Conservation (phyloP, 2,888 invertebrate genomes). For the Synergus laeviventris region DNA sequence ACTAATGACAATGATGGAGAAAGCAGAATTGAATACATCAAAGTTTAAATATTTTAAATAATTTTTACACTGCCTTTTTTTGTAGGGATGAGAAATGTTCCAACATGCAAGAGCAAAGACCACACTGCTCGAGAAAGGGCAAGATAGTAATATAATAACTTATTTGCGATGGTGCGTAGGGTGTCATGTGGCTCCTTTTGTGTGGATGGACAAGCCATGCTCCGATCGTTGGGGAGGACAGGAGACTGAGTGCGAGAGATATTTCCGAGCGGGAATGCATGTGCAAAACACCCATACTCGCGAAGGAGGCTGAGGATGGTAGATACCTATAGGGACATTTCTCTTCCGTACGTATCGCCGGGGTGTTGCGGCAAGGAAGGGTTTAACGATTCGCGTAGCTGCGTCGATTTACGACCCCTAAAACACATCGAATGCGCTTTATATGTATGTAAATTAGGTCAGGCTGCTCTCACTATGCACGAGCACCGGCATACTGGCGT, state of each 20-base stretch:
- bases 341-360: constrained; percentile 66
- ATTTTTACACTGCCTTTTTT: too few species aligned
- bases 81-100: neutral
- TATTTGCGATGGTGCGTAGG: constrained; percentile 38
- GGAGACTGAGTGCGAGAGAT: constrained; percentile 16
- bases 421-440: constrained; percentile 76
- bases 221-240: neutral
- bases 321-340: constrained; percentile 57
- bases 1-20: too few species aligned
- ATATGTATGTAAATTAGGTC: constrained; percentile 77
- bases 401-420: constrained; percentile 76
- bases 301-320: constrained; percentile 47
- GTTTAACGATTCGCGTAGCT: constrained; percentile 76
- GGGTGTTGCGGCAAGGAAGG: constrained; percentile 74
- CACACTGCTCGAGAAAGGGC: neutral
- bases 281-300: constrained; percentile 46
- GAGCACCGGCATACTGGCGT: constrained; percentile 51
- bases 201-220: constrained; percentile 4
- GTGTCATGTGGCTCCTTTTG: neutral
- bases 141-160: constrained; percentile 46
- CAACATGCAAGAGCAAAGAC: neutral
- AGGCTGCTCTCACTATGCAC: constrained; percentile 65
- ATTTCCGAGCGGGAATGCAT: constrained; percentile 27
- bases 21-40: too few species aligned
- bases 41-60: too few species aligned